phyloP scores from a whole-genome alignment of 1,140 invertebrate species.

The Ptiloglossa arizonensis region DNA sequence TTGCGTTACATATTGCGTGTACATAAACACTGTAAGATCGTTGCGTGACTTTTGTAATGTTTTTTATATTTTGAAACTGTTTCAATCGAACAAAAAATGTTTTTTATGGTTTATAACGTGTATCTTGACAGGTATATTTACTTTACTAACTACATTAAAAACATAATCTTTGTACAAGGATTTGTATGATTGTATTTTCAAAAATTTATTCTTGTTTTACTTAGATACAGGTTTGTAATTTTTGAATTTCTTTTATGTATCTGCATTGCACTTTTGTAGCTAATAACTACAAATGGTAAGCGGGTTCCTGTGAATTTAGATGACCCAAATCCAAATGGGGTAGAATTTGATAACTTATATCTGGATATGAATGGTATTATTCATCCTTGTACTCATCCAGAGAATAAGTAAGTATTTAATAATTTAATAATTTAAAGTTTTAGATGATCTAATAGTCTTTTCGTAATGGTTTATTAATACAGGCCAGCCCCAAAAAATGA shows the following conservation, averaged over 20 bases:
- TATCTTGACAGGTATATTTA: neutral
- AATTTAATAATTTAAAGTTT: neutral
- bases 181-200: neutral
- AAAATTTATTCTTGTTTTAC: neutral
- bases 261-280: constrained; percentile 72
- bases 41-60: neutral
- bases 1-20: neutral
- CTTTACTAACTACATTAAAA: neutral
- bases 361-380: constrained; percentile 99
- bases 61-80: neutral
- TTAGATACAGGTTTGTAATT: neutral
- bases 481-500: constrained; percentile 98
- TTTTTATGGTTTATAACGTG: constrained; percentile 1
- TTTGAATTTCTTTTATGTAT: no score
- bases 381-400: constrained; percentile 99
- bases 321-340: constrained; percentile 96
- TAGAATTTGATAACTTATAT: constrained; percentile 99
- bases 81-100: constrained; percentile 6
- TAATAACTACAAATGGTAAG: constrained; percentile 84
- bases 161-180: neutral
- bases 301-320: constrained; percentile 90
- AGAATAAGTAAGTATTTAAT: constrained; percentile 89
- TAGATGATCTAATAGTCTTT: neutral
- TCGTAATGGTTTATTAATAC: constrained; percentile 20
- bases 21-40: neutral